These are phyloP conservation scores for Galeopsomyia nigrocyanea DNA, from an alignment of 2,888 invertebrate genomes.

Conservation along the genomic window DNA sequence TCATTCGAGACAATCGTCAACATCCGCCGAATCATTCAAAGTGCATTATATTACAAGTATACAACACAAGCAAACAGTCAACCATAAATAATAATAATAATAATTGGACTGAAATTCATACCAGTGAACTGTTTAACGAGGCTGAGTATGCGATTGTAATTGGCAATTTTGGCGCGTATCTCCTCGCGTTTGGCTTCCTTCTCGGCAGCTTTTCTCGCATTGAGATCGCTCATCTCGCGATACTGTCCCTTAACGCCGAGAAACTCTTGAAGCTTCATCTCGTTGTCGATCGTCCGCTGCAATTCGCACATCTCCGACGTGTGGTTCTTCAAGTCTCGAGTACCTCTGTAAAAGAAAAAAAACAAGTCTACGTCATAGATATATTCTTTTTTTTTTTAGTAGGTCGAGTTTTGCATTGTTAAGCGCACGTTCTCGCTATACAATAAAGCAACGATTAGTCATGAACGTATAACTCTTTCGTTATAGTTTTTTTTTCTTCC, in stretches of 20 bases:
- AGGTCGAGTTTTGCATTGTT: too few species aligned
- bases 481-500: neutral
- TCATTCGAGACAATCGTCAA: neutral
- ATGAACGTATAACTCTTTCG: too few species aligned
- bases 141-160: constrained; percentile 82
- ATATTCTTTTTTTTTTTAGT: too few species aligned
- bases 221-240: constrained; percentile 80
- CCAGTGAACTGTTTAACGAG: constrained; percentile 74
- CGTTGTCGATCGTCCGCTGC: constrained; percentile 87
- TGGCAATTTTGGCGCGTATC: constrained; percentile 79
- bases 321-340: constrained; percentile 71
- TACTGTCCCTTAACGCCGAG: constrained; percentile 88
- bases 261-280: constrained; percentile 87
- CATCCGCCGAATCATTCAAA: too few species aligned
- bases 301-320: constrained; percentile 87
- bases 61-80: too few species aligned
- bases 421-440: too few species aligned
- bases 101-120: constrained; percentile 42
- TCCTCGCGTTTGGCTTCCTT: constrained; percentile 77
- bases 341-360: constrained; percentile 61
- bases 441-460: too few species aligned
- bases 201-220: constrained; percentile 81
- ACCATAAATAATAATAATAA: neutral
- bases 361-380: too few species aligned
- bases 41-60: neutral